Evolutionary conservation across 2,797 vertebrate genomes (phyloP), one percentile per base, ranked within the genome.

Genomic region (Knipowitschia caucasica): DNA sequence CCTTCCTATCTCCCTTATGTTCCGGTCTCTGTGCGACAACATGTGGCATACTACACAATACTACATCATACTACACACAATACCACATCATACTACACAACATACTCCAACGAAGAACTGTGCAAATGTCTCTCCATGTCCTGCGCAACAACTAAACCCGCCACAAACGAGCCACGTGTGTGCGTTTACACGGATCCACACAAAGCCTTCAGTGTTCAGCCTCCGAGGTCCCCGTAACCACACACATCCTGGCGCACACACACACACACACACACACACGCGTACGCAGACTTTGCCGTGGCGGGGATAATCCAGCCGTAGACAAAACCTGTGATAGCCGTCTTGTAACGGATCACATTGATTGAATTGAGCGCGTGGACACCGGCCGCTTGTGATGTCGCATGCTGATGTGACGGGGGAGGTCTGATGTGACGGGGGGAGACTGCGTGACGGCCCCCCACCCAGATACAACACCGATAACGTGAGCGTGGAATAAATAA

Each of bases 331-430:
- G 61, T 71, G 83, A 81, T 78, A 59, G 69, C 4, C 59, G 82
- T 82, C 80, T 78, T 72, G 81, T 81, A 84, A 84, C 75, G 76
- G 83, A 86, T 77, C 72, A 77, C 69, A 83, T 76, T 78, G 77
- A 83, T 83, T 77, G 62, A 73, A 81, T 86, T 83, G 71, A 65
- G 73, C 46, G 17, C 64, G 23, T 3, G 65, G 78, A 81, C 77
- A 66, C 69, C 76, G 78, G 75, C 78, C 81, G 69, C 79, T 79
- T 69, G 53, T 78, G 75, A 80, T 73, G 78, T 72, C 71, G 73
- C 71, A 73, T 74, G 81, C 81, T 84, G 80, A 82, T 82, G 77
- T 82, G 34, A 72, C 44, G 83, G 80, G 80, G 78, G 85, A 81
- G 83, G 83, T 75, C 78, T 71, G 67, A n/a, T 82, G 83, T 78